Evolutionary conservation across 2,888 invertebrate species (phyloP), one percentile per base, ranked within the genome.

Genomic region (Subacronicta megacephala): DNA sequence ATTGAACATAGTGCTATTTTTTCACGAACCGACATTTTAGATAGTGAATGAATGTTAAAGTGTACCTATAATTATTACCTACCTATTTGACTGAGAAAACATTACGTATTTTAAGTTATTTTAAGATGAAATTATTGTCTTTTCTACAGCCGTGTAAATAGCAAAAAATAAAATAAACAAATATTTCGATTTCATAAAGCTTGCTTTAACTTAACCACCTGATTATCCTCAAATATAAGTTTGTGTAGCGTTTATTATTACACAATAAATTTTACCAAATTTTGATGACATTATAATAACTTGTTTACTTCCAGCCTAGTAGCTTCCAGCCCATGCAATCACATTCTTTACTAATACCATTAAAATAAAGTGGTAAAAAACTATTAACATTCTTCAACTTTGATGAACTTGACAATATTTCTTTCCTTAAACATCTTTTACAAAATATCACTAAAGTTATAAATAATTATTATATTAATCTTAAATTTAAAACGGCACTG

Each of bases 131-230:
- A 87, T 85, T 89, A 89, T 90, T 90, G 92, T 90, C 86, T 91
- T 93, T 92, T 92, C 89, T 92, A 93, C 90, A 88, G 89, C 89
- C 91, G 82, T 94, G 93, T 94, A 93, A 82, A 92, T 92, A 93
- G 90, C 92, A 79, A 85, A 80, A 58, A 85, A 81, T 80, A 78
- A 86, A 87, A 68, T 76, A 73, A 75, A 75, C 58, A 67, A 83
- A 83, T 88, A 90, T 89, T 90, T 90, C 87, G 82, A 87, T 77
- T 83, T 79, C 79, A 78, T 72, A 60, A 44, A 51, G 49, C 60
- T 47, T 60, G 70, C 62, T 62, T 76, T 78, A 31, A 40, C 29
- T 73, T 62, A 23, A 56, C 45, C 44, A 41, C 51, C 55, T 43
- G 7, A 40, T 17, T n/a, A 46, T 20, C 55, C 20, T 18, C 12